Percentiles rank a stretch among this genome's conserved stretches.
Conservation (phyloP, 2,797 vertebrate species). For the Silurus aristotelis region DNA sequence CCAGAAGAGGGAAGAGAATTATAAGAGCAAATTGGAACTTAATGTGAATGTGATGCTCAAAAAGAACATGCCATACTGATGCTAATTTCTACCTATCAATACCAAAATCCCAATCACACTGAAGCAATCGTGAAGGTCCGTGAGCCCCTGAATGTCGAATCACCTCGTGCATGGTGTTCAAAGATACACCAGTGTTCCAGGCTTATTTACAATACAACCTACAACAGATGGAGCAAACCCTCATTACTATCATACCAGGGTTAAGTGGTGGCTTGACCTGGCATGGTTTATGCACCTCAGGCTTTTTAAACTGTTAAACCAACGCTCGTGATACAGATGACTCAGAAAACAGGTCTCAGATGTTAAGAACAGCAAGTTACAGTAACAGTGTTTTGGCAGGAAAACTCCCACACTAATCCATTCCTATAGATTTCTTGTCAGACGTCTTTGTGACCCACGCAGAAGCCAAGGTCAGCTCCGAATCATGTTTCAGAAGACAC, state of each 20-base stretch:
- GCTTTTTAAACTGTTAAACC: neutral
- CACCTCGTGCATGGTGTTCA: too few species aligned
- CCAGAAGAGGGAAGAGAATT: too few species aligned
- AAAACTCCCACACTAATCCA: slow-evolving; percentile 39
- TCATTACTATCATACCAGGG: slow-evolving; percentile 4
- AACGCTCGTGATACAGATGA: neutral
- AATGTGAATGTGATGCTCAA: too few species aligned
- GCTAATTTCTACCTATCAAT: too few species aligned
- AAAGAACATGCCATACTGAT: too few species aligned
- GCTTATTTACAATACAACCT: neutral
- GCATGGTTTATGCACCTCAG: neutral
- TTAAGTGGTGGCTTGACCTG: slow-evolving; percentile 10
- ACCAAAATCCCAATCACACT: too few species aligned
- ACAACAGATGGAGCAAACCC: neutral
- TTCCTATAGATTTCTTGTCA: slow-evolving; percentile 48
- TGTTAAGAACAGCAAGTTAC: neutral
- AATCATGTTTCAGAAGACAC: neutral
- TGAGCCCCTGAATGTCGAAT: too few species aligned
- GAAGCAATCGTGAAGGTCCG: too few species aligned
- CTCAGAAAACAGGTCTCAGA: slow-evolving; percentile 1
- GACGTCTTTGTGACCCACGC: slow-evolving; percentile 35
- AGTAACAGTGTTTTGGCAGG: slow-evolving; percentile 24
- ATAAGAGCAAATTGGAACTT: too few species aligned
- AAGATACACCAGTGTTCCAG: too few species aligned
- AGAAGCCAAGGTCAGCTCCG: slow-evolving; percentile 26